Evolutionary conservation across 2,797 vertebrate genomes (phyloP).

Genomic region (Pipistrellus pipistrellus): DNA sequence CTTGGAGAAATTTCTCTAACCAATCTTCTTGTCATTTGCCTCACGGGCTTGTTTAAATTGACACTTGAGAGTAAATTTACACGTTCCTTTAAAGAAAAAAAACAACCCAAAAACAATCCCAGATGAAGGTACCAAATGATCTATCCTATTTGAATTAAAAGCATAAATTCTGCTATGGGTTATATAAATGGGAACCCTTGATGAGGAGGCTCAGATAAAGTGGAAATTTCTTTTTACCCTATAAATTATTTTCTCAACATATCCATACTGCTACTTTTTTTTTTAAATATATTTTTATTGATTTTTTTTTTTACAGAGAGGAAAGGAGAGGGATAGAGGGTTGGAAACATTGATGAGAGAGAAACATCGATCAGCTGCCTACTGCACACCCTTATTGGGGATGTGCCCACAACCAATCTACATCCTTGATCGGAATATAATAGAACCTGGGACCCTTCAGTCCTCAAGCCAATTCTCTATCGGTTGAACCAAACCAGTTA

Average conservation of each 20-base stretch:
- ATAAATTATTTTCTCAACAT: slow-evolving; percentile 56
- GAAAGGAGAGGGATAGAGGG: too few species aligned
- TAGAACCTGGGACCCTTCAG: too few species aligned
- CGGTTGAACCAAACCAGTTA: too few species aligned
- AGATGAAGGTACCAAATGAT: slow-evolving; percentile 38
- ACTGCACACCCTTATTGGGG: too few species aligned
- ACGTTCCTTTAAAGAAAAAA: slow-evolving; percentile 47
- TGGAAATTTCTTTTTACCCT: slow-evolving; percentile 6
- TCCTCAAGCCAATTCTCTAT: too few species aligned
- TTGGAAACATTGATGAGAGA: too few species aligned
- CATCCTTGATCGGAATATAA: too few species aligned
- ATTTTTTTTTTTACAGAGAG: too few species aligned
- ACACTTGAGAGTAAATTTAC: slow-evolving; percentile 70
- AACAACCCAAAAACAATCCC: slow-evolving; percentile 43
- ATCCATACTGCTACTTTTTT: slow-evolving; percentile 17
- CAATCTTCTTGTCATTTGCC: slow-evolving; percentile 63
- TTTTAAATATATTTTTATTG: background rate
- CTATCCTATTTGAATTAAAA: slow-evolving; percentile 62
- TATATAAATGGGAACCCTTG: slow-evolving; percentile 44
- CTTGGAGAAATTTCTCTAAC: slow-evolving; percentile 61
- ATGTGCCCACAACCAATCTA: too few species aligned
- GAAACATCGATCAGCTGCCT: too few species aligned
- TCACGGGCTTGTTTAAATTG: slow-evolving; percentile 68
- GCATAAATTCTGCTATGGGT: slow-evolving; percentile 49
- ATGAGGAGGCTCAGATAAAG: background rate